These are phyloP conservation scores for Hylomyscus alleni DNA, from an alignment of 2,797 vertebrate species.

Conservation along the genomic window DNA sequence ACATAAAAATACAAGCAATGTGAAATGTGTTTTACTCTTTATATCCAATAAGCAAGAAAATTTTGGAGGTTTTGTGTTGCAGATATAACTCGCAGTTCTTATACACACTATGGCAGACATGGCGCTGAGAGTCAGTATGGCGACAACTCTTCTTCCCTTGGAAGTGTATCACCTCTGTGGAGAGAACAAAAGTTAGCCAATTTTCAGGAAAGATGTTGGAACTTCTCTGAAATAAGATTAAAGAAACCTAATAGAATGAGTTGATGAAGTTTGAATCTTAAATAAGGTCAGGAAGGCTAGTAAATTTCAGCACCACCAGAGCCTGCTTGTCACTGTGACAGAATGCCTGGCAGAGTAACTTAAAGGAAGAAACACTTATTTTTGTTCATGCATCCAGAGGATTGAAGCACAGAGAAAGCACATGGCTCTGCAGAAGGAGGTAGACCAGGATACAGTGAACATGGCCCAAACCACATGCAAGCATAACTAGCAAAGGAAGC, in stretches of 20 bases:
- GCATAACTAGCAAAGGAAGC: not conserved
- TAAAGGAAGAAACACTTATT: not conserved
- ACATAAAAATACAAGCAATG: not conserved
- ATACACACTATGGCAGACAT: not conserved
- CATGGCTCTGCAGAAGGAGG: not conserved
- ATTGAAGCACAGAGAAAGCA: not conserved
- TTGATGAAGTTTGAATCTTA: not conserved
- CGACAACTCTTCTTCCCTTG: not conserved
- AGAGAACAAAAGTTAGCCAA: not conserved
- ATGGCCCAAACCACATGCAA: not conserved
- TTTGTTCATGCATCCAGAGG: not conserved
- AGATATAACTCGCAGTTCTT: conserved; percentile 28
- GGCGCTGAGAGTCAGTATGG: not conserved
- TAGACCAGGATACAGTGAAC: not conserved
- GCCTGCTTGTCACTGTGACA: not conserved
- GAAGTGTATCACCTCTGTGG: not conserved
- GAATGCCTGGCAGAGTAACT: not conserved
- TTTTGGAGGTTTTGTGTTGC: not conserved
- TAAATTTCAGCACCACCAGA: not conserved
- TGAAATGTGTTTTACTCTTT: conserved; percentile 13
- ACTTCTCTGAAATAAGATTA: not conserved
- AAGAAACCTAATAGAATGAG: not conserved
- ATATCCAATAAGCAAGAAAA: conserved; percentile 8
- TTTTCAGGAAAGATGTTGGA: not conserved
- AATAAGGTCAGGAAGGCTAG: not conserved